These are phyloP conservation scores for Cryptophagus acutangulus DNA, from an alignment of 2,888 invertebrate genomes.

Conservation along the genomic window DNA sequence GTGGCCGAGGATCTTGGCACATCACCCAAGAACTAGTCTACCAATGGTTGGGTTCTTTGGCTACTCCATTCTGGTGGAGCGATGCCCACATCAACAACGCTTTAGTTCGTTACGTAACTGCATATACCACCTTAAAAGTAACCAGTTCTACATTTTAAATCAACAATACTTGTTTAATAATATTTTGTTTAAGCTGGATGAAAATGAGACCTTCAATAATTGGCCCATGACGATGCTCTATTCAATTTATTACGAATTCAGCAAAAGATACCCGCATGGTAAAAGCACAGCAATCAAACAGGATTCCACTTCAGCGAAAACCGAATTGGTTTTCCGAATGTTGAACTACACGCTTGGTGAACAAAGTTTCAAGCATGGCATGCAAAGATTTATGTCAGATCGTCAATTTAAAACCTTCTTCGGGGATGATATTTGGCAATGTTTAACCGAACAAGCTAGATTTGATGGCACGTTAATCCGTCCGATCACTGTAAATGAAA, in stretches of 20 bases:
- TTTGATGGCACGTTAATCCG: constrained; percentile 55
- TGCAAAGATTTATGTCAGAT: constrained; percentile 63
- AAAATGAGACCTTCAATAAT: constrained; percentile 69
- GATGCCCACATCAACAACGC: constrained; percentile 74
- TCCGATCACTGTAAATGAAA: constrained; percentile 58
- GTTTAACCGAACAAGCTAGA: constrained; percentile 63
- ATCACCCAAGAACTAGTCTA: constrained; percentile 69
- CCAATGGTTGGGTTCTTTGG: constrained; percentile 74
- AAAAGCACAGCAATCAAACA: constrained; percentile 70
- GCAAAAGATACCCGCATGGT: constrained; percentile 72
- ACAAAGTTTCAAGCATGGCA: constrained; percentile 67
- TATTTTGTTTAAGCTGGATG: constrained; percentile 56
- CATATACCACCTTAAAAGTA: constrained; percentile 68
- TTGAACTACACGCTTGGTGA: constrained; percentile 79
- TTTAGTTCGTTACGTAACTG: constrained; percentile 68
- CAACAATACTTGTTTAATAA: background rate
- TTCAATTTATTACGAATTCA: constrained; percentile 74
- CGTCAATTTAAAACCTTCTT: constrained; percentile 70
- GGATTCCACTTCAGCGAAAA: constrained; percentile 70
- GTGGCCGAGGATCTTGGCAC: constrained; percentile 60
- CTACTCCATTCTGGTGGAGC: constrained; percentile 73
- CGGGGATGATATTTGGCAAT: constrained; percentile 74
- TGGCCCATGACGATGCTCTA: constrained; percentile 77
- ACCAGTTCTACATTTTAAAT: constrained; percentile 2
- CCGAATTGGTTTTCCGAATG: constrained; percentile 82